A percentile compares a stretch with the other conserved stretches of the same genome.
These are phyloP conservation scores for Acipenser ruthenus DNA, from an alignment of 2,797 vertebrate species.

Conservation along the genomic window DNA sequence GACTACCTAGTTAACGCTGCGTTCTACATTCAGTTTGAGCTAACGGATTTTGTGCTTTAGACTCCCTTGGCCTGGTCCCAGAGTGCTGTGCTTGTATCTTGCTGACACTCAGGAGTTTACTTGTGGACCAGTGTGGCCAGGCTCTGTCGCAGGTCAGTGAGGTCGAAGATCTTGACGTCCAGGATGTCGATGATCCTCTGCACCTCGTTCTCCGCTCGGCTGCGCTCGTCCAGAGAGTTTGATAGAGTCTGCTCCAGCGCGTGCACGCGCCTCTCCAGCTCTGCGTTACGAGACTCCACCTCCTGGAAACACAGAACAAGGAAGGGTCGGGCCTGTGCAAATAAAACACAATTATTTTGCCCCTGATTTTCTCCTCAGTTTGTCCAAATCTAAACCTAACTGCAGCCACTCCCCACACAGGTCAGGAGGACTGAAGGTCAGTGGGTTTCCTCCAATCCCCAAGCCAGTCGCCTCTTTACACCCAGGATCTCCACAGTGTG, in stretches of 20 bases:
- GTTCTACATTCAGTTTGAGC: background rate
- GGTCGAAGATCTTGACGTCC: conserved; percentile 82
- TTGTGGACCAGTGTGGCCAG: conserved; percentile 77
- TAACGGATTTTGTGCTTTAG: background rate
- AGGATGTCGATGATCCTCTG: conserved; percentile 68
- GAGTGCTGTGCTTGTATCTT: background rate
- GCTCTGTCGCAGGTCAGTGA: conserved; percentile 77
- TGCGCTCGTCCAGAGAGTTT: conserved; percentile 56
- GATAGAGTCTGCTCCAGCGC: conserved; percentile 65
- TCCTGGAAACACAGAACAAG: conserved; percentile 50
- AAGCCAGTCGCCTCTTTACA: no score
- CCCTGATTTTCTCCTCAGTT: no score
- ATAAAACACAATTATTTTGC: no score
- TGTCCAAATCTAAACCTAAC: no score
- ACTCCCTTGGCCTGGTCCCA: background rate
- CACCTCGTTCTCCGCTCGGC: conserved; percentile 63
- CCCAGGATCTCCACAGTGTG: no score
- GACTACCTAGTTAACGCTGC: no score
- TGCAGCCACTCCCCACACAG: no score
- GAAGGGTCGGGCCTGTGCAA: no score
- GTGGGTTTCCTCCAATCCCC: no score
- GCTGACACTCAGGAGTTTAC: conserved; percentile 42
- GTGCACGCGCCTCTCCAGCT: conserved; percentile 73
- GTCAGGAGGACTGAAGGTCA: no score
- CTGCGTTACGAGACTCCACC: conserved; percentile 68